phyloP scores from a whole-genome alignment of 2,888 invertebrate genomes.

The Stenurella melanura region DNA sequence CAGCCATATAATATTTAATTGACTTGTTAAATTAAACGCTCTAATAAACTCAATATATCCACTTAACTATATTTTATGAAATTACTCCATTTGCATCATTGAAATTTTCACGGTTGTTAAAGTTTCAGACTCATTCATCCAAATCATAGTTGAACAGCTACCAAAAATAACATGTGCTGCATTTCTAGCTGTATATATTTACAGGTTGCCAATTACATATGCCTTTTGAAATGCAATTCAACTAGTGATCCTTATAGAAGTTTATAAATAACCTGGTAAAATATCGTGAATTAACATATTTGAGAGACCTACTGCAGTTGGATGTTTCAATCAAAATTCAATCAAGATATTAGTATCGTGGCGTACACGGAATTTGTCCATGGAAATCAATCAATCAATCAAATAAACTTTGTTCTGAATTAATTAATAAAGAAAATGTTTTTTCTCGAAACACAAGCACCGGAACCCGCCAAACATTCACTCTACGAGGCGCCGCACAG shows the following conservation, averaged over 20 bases:
- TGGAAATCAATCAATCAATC: no score
- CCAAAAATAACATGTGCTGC: constrained; percentile 22
- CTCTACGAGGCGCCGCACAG: no score
- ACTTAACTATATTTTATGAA: constrained; percentile 10
- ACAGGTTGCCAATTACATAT: constrained; percentile 31
- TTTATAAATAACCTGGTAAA: constrained; percentile 22
- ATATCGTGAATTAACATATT: background rate
- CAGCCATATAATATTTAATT: background rate
- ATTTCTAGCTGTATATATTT: constrained; percentile 21
- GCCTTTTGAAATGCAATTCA: constrained; percentile 27
- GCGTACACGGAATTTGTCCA: no score
- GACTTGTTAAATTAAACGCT: background rate
- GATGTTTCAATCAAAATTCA: background rate
- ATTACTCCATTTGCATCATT: background rate
- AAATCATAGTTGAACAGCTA: constrained; percentile 23
- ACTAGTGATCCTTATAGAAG: background rate
- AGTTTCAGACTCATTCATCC: background rate
- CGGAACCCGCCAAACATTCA: no score
- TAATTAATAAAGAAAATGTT: no score
- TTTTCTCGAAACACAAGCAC: no score
- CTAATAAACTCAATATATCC: background rate
- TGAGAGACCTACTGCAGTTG: background rate
- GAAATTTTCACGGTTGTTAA: constrained; percentile 13
- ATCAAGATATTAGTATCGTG: no score
- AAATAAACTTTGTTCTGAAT: no score